Base-by-base conservation (phyloP, 2,888 invertebrate species). In the Chrysodeixis includens region DNA sequence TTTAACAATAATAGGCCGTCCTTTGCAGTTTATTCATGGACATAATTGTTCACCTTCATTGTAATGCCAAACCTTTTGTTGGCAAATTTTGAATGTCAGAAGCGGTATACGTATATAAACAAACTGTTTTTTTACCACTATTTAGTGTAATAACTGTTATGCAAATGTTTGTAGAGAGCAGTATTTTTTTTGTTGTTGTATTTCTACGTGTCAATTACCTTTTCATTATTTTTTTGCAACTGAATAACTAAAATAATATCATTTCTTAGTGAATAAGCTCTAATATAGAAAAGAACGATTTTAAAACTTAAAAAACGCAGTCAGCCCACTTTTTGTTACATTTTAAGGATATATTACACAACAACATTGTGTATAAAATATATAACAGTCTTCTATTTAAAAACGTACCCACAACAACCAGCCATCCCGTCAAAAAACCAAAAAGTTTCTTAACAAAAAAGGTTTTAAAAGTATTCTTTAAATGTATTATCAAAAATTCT, bases 401-500 rank as follows among this genome's bases (percentile, higher is more conserved):
- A 40, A 40, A 44, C n/a, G 44, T 44, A n/a, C 7, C 40, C 16
- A n/a, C 44, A 8, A 16, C 4, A 7, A 4, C 7, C n/a, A 16
- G 44, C 7, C 44, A 6, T n/a, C 8, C 46, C 8, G 16, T 9
- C 1, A 14, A 2, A 12, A 14, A 6, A 40, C 40, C 40, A 40
- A 40, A 40, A 40, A 40, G 40, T 40, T 40, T 2, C 40, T 40
- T 40, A 1, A n/a, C n/a, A 40, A n/a, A 40, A 40, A 5, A 40
- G 40, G n/a, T n/a, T 40, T n/a, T 40, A 40, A n/a, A 40, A 40
- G 46, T 18, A 18, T 49, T 18, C 46, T 49, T 18, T 49, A 10
- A 49, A 18, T 20, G 46, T 49, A 49, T 49, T 20, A 20, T 49
- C 46, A 49, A 49, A 16, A 49, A 18, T 40, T 40, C 46, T 18